Conservation (phyloP, 2,797 vertebrate genomes). For the Heliangelus exortis region DNA sequence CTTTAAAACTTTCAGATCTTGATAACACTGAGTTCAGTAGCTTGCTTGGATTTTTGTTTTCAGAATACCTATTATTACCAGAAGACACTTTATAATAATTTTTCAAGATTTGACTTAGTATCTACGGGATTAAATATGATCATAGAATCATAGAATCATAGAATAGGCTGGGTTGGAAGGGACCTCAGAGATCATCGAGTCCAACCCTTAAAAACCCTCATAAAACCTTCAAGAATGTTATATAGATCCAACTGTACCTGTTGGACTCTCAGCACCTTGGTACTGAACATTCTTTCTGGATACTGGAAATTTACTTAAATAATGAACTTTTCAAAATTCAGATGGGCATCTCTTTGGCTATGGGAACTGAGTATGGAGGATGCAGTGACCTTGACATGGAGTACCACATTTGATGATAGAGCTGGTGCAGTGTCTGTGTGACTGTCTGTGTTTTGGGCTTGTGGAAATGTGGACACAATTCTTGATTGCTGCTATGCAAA, state of each 20-base stretch:
- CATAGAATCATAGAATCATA: no score
- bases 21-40: rapidly evolving
- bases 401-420: not conserved
- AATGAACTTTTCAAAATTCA: not conserved
- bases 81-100: not conserved
- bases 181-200: no score
- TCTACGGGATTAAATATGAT: not conserved
- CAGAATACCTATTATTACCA: not conserved
- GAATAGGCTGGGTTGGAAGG: no score
- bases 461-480: not conserved
- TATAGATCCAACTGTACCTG: not conserved
- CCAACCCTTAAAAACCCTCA: no score
- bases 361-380: not conserved
- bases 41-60: not conserved
- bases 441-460: not conserved
- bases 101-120: not conserved
- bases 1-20: not conserved
- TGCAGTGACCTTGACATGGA: not conserved
- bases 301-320: not conserved
- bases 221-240: not conserved
- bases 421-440: not conserved
- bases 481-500: not conserved
- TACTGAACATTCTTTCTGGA: not conserved
- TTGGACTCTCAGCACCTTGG: not conserved
- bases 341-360: not conserved